Evolutionary conservation across 2,113 vertebrate genomes (phyloP).

Genomic region (Stomatorhinus ivindoensis): DNA sequence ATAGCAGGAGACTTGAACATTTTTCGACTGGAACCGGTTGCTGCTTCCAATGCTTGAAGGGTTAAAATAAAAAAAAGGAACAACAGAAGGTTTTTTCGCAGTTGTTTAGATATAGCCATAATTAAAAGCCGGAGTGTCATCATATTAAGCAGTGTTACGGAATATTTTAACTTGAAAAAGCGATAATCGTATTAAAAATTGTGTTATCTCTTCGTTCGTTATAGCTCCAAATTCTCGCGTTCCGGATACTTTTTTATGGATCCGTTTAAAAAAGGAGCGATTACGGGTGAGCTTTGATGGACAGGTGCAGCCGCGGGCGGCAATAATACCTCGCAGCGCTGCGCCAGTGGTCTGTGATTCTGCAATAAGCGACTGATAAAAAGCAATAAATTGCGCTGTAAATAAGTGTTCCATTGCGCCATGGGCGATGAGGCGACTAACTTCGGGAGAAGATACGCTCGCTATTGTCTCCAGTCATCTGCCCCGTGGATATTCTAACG

Average conservation of each 20-base stretch:
- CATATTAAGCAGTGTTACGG: neutral
- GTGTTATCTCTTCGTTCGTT: neutral
- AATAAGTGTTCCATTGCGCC: constrained; percentile 51
- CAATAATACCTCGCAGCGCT: constrained; percentile 46
- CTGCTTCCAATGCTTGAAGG: neutral
- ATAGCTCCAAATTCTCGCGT: constrained; percentile 4
- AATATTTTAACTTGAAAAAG: constrained; percentile 7
- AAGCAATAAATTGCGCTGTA: constrained; percentile 57
- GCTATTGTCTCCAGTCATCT: constrained; percentile 40
- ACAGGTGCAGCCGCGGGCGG: constrained; percentile 42
- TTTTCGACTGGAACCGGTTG: neutral
- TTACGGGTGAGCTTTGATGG: constrained; percentile 32
- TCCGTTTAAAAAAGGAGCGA: constrained; percentile 42
- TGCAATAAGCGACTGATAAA: constrained; percentile 57
- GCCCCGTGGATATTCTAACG: constrained; percentile 30
- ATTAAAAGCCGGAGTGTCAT: neutral
- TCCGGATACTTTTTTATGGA: constrained; percentile 49
- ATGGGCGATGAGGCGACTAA: constrained; percentile 58
- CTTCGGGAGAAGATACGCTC: constrained; percentile 50
- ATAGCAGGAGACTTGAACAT: constrained; percentile 21
- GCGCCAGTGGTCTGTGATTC: constrained; percentile 40
- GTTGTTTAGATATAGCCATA: constrained; percentile 6
- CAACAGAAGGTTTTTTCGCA: neutral
- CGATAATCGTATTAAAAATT: neutral
- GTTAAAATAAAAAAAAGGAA: neutral